These are phyloP conservation scores for Coranthus polyacanthus DNA, from an alignment of 2,797 vertebrate genomes.

Conservation along the genomic window DNA sequence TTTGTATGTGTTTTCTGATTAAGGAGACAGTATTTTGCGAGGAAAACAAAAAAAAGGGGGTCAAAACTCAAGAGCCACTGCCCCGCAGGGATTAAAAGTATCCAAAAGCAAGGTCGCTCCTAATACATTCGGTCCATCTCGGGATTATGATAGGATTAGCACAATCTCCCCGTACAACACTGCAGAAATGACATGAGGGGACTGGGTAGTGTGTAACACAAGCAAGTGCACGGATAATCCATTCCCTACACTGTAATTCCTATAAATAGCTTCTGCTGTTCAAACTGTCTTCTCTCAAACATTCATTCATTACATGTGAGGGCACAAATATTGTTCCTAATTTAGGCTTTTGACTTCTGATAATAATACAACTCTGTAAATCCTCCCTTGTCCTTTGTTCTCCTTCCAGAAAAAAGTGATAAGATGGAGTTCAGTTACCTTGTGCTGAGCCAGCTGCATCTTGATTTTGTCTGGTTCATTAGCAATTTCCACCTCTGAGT, in stretches of 20 bases:
- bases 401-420: neutral
- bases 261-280: constrained; percentile 43
- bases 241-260: constrained; percentile 39
- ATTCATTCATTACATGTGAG: constrained; percentile 18
- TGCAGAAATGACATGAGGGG: constrained; percentile 39
- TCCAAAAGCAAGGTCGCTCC: constrained; percentile 67
- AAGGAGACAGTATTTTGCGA: constrained; percentile 25
- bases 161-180: constrained; percentile 59
- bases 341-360: constrained; percentile 13
- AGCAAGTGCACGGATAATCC: constrained; percentile 40
- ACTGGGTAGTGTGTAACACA: constrained; percentile 13
- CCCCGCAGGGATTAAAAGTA: constrained; percentile 76
- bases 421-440: constrained; percentile 83
- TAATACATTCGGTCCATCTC: constrained; percentile 71
- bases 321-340: constrained; percentile 4
- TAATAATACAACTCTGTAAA: no score
- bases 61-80: constrained; percentile 70
- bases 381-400: neutral
- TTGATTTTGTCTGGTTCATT: constrained; percentile 99
- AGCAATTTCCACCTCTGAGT: constrained; percentile 97
- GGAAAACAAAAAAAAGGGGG: constrained; percentile 66
- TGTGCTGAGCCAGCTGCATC: constrained; percentile 93
- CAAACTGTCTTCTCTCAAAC: constrained; percentile 13
- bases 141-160: constrained; percentile 80
- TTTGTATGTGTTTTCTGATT: constrained; percentile 45